These are phyloP conservation scores for Rhinolophus sinicus DNA, from an alignment of 2,113 vertebrate species.

Conservation along the genomic window DNA sequence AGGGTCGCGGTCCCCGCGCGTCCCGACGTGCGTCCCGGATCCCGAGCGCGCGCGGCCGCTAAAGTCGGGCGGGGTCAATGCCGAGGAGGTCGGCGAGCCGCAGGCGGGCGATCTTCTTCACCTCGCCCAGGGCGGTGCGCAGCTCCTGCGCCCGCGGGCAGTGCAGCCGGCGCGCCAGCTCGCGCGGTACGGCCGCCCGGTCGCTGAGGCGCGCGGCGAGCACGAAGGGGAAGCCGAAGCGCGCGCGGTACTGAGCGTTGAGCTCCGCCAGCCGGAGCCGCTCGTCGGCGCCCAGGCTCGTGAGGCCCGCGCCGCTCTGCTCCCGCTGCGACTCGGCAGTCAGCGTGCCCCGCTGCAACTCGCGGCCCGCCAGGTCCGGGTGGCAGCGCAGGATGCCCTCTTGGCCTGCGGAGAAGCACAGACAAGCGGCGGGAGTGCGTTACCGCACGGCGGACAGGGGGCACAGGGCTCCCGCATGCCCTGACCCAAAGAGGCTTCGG, in stretches of 20 bases:
- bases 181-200: conserved; percentile 77
- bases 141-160: conserved; percentile 81
- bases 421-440: neutral
- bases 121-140: conserved; percentile 85
- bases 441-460: fast-evolving
- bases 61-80: conserved; percentile 52
- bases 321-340: conserved; percentile 87
- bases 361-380: conserved; percentile 89
- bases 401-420: conserved; percentile 85
- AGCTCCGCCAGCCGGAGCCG: conserved; percentile 78
- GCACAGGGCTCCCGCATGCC: fast-evolving
- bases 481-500: neutral
- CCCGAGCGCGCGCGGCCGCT: neutral
- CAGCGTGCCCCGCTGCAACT: conserved; percentile 84
- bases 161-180: conserved; percentile 82
- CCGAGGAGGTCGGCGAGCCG: conserved; percentile 82
- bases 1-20: neutral
- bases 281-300: conserved; percentile 78
- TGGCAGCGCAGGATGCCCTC: conserved; percentile 91
- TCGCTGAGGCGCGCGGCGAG: conserved; percentile 88
- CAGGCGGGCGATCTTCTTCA: conserved; percentile 89
- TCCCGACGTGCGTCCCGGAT: too few species aligned
- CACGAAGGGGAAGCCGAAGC: conserved; percentile 91
- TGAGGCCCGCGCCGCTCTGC: conserved; percentile 86
- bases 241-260: conserved; percentile 87